Conservation (phyloP, 2,113 vertebrate genomes). For the Lathamus discolor region DNA sequence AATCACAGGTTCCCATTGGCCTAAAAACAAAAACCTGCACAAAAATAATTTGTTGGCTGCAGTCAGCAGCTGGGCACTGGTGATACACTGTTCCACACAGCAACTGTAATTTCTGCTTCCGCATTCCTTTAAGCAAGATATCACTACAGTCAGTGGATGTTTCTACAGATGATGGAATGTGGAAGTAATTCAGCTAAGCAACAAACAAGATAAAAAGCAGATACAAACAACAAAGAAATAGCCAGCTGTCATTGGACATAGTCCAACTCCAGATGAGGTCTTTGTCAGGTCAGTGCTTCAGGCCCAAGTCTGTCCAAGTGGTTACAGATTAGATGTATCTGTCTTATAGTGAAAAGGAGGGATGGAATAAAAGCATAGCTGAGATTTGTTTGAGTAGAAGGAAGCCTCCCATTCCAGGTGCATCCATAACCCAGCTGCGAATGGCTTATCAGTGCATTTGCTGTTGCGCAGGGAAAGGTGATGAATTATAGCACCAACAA, state of each 20-base stretch:
- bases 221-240: conserved; percentile 27
- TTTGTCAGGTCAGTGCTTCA: not conserved
- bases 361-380: not conserved
- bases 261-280: not conserved
- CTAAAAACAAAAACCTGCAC: not conserved
- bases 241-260: not conserved
- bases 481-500: not conserved
- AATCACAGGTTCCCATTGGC: not conserved
- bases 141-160: conserved; percentile 10
- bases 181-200: not conserved
- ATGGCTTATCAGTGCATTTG: not conserved
- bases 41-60: not conserved
- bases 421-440: not conserved
- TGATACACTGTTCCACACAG: not conserved
- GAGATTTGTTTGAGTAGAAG: not conserved
- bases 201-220: not conserved
- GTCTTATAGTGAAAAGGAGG: not conserved
- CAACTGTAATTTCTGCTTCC: conserved; percentile 1
- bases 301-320: not conserved
- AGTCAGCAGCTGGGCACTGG: not conserved
- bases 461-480: not conserved
- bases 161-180: not conserved
- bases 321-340: not conserved
- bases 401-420: not conserved
- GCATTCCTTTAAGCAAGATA: not conserved